Evolutionary conservation across 2,797 vertebrate species (phyloP), one percentile per base, ranked within the genome.

Genomic region (Pseudochirops cupreus): DNA sequence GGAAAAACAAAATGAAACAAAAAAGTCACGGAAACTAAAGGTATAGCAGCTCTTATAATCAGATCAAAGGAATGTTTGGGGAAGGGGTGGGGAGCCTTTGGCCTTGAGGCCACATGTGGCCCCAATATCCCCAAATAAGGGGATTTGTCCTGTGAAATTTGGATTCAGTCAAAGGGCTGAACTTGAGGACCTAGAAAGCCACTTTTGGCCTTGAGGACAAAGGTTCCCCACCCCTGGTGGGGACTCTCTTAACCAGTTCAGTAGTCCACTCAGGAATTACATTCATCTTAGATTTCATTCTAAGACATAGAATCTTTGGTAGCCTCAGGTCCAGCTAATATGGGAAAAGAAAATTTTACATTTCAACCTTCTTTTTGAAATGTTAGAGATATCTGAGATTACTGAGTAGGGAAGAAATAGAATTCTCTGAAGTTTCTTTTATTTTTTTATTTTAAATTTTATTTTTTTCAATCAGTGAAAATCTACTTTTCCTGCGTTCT

Each of bases 231-330:
- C 26, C 57, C 57, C 9, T 58, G 57, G 57, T 58, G 57, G 26
- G 93, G 94, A 91, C 24, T 52, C 90, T 58, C 93, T 87, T 1
- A 92, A 89, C 26, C 94, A 24, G 67, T 31, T 12, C 29, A 89
- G 74, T n/a, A 94, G 62, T n/a, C 91, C 29, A 0, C 11, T 53
- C 31, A 91, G 82, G 55, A 50, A 52, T 54, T 87, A 10, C 9
- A 16, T 91, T 96, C 89, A 59, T 95, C 91, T 93, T 91, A 21
- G 52, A 46, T 93, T 39, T 67, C 31, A 94, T 97, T 91, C 95
- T 90, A 54, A 91, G 59, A 59, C n/a, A 91, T 6, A 82, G 62
- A 89, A 67, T 58, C 93, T 91, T 57, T 92, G 94, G 58, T 46
- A 82, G 18, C 7, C 18, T 18, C n/a, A 82, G n/a, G n/a, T 39